phyloP scores from a whole-genome alignment of 2,113 vertebrate genomes.

The Osmerus mordax region DNA sequence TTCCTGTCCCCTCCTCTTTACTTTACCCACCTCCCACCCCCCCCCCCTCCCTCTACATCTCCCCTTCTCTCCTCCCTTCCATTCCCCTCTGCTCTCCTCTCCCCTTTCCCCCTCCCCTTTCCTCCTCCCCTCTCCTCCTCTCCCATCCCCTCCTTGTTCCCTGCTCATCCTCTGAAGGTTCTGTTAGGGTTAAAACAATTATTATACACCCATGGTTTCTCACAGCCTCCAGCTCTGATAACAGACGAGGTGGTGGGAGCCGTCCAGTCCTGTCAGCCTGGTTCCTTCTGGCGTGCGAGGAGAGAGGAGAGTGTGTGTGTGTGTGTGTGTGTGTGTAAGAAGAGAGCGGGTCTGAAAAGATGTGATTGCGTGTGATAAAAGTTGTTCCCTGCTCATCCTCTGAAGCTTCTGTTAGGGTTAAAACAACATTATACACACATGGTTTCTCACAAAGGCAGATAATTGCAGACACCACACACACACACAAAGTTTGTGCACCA shows the following conservation, averaged over 20 bases:
- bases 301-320: conserved; percentile 2
- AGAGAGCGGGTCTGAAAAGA: conserved; percentile 24
- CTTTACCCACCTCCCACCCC: no score
- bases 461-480: conserved; percentile 1
- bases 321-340: no score
- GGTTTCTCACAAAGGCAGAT: not conserved
- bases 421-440: conserved; percentile 24
- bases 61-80: no score
- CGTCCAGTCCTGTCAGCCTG: no score
- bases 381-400: conserved; percentile 7
- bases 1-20: conserved; percentile 22
- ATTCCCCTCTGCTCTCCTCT: no score
- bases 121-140: no score
- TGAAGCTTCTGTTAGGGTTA: conserved; percentile 15
- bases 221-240: no score
- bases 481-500: not conserved
- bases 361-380: conserved; percentile 29
- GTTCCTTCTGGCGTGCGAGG: no score
- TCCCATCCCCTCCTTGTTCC: not conserved
- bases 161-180: conserved; percentile 4
- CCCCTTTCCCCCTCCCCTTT: no score
- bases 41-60: not conserved
- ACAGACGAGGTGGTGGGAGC: no score
- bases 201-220: conserved; percentile 9
- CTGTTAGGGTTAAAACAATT: conserved; percentile 26